These are phyloP conservation scores for Nemotelus pantherinus DNA, from an alignment of 2,888 invertebrate genomes.

Conservation along the genomic window DNA sequence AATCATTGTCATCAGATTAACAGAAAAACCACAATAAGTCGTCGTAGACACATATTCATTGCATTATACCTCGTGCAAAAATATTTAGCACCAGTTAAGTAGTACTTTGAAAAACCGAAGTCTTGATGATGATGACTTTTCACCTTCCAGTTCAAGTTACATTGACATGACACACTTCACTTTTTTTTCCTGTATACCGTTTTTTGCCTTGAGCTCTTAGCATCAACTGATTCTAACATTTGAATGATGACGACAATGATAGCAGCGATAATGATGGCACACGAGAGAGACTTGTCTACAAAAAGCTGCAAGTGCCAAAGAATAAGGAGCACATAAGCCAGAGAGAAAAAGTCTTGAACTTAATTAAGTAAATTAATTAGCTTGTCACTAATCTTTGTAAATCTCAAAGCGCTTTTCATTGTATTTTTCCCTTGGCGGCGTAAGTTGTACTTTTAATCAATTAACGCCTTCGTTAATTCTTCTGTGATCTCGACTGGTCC, in stretches of 20 bases:
- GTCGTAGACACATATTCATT: slow-evolving; percentile 6
- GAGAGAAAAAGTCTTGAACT: slow-evolving; percentile 39
- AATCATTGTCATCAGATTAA: neutral
- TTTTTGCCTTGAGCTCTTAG: neutral
- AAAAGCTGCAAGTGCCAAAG: neutral
- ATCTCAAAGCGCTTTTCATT: slow-evolving; percentile 35
- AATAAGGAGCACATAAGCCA: slow-evolving; percentile 1
- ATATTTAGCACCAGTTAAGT: slow-evolving; percentile 29
- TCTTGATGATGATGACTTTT: slow-evolving; percentile 21
- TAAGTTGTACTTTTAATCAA: slow-evolving; percentile 43
- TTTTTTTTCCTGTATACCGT: neutral
- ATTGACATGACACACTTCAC: neutral
- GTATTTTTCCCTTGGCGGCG: slow-evolving; percentile 24
- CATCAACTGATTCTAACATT: slow-evolving; percentile 15
- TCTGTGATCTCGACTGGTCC: neutral
- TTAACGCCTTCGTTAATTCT: slow-evolving; percentile 40
- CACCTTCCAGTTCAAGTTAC: neutral
- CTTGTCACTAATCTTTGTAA: slow-evolving; percentile 42
- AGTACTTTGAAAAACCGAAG: slow-evolving; percentile 14
- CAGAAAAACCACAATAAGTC: neutral
- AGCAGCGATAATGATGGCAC: slow-evolving; percentile 31
- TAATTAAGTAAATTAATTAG: slow-evolving; percentile 49
- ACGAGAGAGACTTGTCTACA: slow-evolving; percentile 17
- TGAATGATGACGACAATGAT: slow-evolving; percentile 29
- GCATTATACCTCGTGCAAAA: slow-evolving; percentile 33